phyloP scores from a whole-genome alignment of 2,113 vertebrate genomes.

The Anhinga rufa region DNA sequence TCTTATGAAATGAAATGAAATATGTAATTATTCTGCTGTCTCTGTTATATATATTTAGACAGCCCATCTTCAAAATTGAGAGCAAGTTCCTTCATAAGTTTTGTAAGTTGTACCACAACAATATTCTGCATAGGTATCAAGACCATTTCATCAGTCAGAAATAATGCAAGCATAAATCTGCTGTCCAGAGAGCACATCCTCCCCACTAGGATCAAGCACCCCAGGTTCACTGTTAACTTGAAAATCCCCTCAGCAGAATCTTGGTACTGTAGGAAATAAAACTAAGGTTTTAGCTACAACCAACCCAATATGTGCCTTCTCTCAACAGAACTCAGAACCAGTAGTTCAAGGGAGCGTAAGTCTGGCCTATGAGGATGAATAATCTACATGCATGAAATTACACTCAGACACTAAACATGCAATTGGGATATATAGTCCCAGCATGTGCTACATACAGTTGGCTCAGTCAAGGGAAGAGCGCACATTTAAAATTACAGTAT shows the following conservation, averaged over 20 bases:
- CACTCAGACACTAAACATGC: background rate
- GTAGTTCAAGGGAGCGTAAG: background rate
- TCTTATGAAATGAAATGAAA: background rate
- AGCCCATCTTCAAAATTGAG: background rate
- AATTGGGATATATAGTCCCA: background rate
- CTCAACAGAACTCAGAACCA: background rate
- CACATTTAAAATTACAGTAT: background rate
- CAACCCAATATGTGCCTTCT: background rate
- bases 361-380: background rate
- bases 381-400: background rate
- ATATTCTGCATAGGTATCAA: background rate
- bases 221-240: background rate
- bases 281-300: background rate
- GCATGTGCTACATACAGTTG: background rate
- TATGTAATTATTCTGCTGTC: background rate
- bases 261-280: background rate
- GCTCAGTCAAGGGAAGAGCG: background rate
- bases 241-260: background rate
- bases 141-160: background rate
- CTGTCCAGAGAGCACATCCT: background rate
- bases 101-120: background rate
- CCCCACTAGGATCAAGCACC: background rate
- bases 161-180: background rate
- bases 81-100: background rate
- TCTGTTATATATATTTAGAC: background rate